phyloP scores from a whole-genome alignment of 2,113 vertebrate species.

The Morone chrysops region DNA sequence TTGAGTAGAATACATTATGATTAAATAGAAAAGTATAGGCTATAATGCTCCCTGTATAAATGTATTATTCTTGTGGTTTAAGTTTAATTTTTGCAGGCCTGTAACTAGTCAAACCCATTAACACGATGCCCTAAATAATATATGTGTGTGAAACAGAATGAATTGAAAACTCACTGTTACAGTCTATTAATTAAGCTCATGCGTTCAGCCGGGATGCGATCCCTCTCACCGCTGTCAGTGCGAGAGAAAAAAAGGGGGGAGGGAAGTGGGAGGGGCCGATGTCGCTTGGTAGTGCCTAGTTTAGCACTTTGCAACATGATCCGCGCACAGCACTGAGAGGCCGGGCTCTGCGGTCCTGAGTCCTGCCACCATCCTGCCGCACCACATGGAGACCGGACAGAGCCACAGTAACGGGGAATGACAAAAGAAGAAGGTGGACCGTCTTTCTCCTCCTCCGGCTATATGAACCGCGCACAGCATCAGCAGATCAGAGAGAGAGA shows the following conservation, averaged over 20 bases:
- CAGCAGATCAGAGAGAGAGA: conserved; percentile 48
- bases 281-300: conserved; percentile 65
- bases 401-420: conserved; percentile 23
- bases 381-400: conserved; percentile 57
- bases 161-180: not conserved
- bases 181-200: conserved; percentile 13
- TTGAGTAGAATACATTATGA: not conserved
- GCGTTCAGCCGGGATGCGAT: conserved; percentile 21
- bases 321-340: conserved; percentile 67
- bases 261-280: conserved; percentile 57
- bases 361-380: conserved; percentile 41
- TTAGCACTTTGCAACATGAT: conserved; percentile 80
- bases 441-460: not conserved
- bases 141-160: not conserved
- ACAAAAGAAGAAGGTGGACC: conserved; percentile 52
- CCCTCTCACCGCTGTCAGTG: not conserved
- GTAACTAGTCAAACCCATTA: not conserved
- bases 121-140: not conserved
- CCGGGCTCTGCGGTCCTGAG: conserved; percentile 54
- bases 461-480: conserved; percentile 48
- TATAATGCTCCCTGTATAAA: not conserved
- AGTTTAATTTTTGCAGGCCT: not conserved
- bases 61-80: not conserved
- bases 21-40: not conserved
- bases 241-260: conserved; percentile 4